A percentile compares a stretch with the other conserved stretches of the same genome.
Evolutionary conservation across 2,888 invertebrate genomes (phyloP).

Genomic region (Idaea straminata): DNA sequence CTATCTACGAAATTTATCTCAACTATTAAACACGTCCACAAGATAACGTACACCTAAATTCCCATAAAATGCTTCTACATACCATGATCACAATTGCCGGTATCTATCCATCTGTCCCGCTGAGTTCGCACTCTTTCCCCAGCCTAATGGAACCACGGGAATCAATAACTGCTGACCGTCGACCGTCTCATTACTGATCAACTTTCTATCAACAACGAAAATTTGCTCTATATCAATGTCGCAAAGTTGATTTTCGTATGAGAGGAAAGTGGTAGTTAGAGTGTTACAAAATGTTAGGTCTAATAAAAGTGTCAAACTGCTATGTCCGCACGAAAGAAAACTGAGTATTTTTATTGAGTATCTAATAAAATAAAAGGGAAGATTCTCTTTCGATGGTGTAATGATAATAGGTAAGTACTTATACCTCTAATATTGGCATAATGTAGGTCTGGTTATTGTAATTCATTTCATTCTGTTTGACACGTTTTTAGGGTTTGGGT

Average conservation of each 20-base stretch:
- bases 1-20: not conserved
- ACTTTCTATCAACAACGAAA: conserved; percentile 60
- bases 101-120: conserved; percentile 25
- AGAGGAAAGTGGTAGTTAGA: conserved; percentile 13
- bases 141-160: conserved; percentile 49
- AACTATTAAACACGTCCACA: not conserved
- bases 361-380: conserved; percentile 58
- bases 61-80: conserved; percentile 10
- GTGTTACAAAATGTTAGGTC: conserved; percentile 16
- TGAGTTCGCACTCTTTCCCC: conserved; percentile 31
- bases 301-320: conserved; percentile 39
- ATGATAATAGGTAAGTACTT: conserved; percentile 16
- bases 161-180: conserved; percentile 76
- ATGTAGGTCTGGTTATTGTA: conserved; percentile 15
- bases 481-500: not conserved
- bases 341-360: conserved; percentile 61
- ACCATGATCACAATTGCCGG: conserved; percentile 27
- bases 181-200: conserved; percentile 71
- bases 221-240: conserved; percentile 29
- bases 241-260: conserved; percentile 12
- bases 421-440: not conserved
- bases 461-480: conserved; percentile 6
- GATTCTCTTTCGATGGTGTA: conserved; percentile 23
- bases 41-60: not conserved
- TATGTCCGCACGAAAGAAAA: conserved; percentile 55